phyloP scores from a whole-genome alignment of 2,113 vertebrate genomes.

The Lophochroa leadbeateri region DNA sequence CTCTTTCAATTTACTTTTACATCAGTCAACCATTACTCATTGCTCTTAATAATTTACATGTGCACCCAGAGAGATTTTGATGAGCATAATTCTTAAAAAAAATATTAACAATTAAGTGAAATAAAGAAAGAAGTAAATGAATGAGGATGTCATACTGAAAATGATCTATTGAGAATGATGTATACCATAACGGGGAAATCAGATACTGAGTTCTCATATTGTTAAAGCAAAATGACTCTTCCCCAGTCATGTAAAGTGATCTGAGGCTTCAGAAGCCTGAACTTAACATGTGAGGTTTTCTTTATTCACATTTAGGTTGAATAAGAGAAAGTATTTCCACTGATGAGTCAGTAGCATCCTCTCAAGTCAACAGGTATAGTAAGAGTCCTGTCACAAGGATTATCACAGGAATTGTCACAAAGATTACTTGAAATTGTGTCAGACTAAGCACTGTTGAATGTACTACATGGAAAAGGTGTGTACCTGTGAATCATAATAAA shows the following conservation, averaged over 20 bases:
- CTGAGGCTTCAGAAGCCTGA: not conserved
- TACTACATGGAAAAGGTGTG: not conserved
- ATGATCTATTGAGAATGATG: not conserved
- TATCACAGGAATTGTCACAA: not conserved
- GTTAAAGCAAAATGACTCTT: not conserved
- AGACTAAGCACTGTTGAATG: not conserved
- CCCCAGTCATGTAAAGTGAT: not conserved
- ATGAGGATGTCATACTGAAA: not conserved
- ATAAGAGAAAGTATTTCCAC: not conserved
- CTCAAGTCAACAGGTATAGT: not conserved
- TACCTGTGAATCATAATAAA: not conserved
- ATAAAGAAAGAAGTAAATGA: not conserved
- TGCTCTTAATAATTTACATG: slow-evolving; percentile 29
- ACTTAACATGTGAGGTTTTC: not conserved
- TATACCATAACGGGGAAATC: not conserved
- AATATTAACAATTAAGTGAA: not conserved
- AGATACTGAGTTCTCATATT: not conserved
- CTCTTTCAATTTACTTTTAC: slow-evolving; percentile 1
- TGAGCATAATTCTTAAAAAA: not conserved
- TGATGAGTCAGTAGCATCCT: not conserved
- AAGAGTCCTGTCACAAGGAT: not conserved
- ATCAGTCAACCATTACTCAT: not conserved
- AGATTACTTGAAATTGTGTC: not conserved
- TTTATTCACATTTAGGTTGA: not conserved
- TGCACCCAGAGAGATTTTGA: not conserved